Base-by-base conservation (phyloP, 1,140 invertebrate species). In the Littorina saxatilis region DNA sequence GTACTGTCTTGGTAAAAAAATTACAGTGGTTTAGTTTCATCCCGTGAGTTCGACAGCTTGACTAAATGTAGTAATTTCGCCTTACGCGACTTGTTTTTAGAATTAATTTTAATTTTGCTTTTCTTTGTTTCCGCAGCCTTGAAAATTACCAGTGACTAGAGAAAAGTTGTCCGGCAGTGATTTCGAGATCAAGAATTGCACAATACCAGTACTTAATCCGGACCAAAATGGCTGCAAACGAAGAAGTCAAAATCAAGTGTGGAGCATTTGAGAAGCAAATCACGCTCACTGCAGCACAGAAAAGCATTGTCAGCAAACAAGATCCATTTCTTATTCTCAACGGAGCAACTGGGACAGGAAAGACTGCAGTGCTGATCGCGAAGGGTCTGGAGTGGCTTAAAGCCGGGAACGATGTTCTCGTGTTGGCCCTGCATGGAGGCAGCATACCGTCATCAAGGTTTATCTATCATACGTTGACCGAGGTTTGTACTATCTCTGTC, bases 361-460 rank as follows among this genome's bases (percentile, higher is more conserved):
- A 63, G 17, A 63, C 27, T 9, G 17, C 27, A 27, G 27, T 7
- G 11, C 61, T 63, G 7, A 35, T 63, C 27, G 27, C 35, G 0
- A 63, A 63, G 17, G 61, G 61, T 7, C 61, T 63, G 61, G 27
- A 63, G 27, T 63, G 61, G 61, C 29, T 63, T 27, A 29, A 63
- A 32, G 27, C n/a, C 5, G 61, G 61, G 7, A 27, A 63, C 17
- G 61, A 63, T 32, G 61, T 63, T 32, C 29, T 63, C 5, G 61
- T 63, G 27, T 63, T 63, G 27, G 27, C 27, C 7, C 29, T 63
- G 27, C 61, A 63, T 32, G 0, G 2, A 5, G 9, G 9, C 27
- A 32, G 4, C 61, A 32, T 63, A 7, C 27, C 27, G 11, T 5
- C 61, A 5, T 63, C 27, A 3, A 27, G 61, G 5, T 23, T 63